A percentile compares a stretch with the other conserved stretches of the same genome.
phyloP scores from a whole-genome alignment of 2,797 vertebrate genomes.

The Vespertilio murinus region DNA sequence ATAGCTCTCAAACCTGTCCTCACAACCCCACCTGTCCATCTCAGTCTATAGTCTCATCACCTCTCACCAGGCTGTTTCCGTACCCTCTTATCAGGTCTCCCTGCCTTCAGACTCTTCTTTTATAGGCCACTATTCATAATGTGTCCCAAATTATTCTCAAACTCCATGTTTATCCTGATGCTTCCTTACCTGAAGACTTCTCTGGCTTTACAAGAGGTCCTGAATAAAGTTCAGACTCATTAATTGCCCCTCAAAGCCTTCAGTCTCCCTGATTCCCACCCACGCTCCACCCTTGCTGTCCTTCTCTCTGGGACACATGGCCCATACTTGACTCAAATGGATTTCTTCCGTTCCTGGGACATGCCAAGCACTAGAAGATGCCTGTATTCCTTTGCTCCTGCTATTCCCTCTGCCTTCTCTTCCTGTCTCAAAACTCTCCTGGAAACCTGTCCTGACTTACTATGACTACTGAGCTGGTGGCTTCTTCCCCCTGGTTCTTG shows the following conservation, averaged over 20 bases:
- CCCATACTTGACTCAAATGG: neutral
- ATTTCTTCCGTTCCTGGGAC: constrained; percentile 7
- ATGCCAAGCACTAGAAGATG: neutral
- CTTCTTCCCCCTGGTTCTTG: neutral
- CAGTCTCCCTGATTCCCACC: neutral
- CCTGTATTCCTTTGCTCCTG: neutral
- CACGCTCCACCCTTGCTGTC: neutral
- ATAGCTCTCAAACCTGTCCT: neutral
- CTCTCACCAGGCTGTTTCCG: neutral
- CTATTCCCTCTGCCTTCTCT: neutral
- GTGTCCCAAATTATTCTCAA: neutral
- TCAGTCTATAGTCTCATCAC: neutral
- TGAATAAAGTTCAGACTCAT: constrained; percentile 28
- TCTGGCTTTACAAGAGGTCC: neutral
- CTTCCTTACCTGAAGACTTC: neutral
- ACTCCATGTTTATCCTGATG: neutral
- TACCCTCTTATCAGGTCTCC: neutral
- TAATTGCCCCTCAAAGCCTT: neutral
- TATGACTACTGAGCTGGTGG: neutral
- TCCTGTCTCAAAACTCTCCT: neutral
- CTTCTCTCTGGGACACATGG: neutral
- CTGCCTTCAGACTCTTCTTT: neutral
- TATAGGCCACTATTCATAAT: neutral
- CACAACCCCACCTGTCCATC: neutral
- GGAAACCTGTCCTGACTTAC: neutral